These are phyloP conservation scores for Drosophila hydei DNA, from an alignment of 1,140 invertebrate species.

Conservation along the genomic window DNA sequence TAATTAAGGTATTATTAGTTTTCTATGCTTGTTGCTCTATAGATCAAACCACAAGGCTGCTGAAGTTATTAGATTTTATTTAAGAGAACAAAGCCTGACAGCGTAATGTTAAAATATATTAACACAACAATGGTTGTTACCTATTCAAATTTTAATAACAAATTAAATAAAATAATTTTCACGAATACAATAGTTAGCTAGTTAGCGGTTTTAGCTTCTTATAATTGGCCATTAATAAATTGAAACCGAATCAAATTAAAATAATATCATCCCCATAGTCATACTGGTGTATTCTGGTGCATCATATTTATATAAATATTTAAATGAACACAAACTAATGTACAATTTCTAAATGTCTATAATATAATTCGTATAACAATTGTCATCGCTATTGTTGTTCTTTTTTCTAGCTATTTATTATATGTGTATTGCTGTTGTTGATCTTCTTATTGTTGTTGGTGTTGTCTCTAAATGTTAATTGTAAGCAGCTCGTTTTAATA, in stretches of 20 bases:
- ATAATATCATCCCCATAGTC: slow-evolving; percentile 7
- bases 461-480: slow-evolving; percentile 20
- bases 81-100: too few species aligned
- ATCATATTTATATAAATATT: neutral
- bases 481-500: slow-evolving; percentile 30
- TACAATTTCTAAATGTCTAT: slow-evolving; percentile 14
- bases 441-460: slow-evolving; percentile 26
- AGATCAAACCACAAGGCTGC: too few species aligned
- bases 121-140: neutral
- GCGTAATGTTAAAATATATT: too few species aligned
- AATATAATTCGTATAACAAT: slow-evolving; percentile 4
- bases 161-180: neutral
- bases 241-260: neutral
- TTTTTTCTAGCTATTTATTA: slow-evolving; percentile 5
- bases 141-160: neutral
- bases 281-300: too few species aligned
- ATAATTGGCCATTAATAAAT: slow-evolving; percentile 12
- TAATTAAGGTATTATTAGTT: too few species aligned
- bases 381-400: slow-evolving; percentile 18
- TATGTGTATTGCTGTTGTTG: slow-evolving; percentile 5
- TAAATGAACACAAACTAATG: slow-evolving; percentile 14
- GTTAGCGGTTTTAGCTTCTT: slow-evolving; percentile 1
- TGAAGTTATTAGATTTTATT: too few species aligned
- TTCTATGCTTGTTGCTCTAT: too few species aligned
- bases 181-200: neutral